Evolutionary conservation across 2,888 invertebrate genomes (phyloP), one percentile per base, ranked within the genome.

Genomic region (Ptychoptera contaminata): DNA sequence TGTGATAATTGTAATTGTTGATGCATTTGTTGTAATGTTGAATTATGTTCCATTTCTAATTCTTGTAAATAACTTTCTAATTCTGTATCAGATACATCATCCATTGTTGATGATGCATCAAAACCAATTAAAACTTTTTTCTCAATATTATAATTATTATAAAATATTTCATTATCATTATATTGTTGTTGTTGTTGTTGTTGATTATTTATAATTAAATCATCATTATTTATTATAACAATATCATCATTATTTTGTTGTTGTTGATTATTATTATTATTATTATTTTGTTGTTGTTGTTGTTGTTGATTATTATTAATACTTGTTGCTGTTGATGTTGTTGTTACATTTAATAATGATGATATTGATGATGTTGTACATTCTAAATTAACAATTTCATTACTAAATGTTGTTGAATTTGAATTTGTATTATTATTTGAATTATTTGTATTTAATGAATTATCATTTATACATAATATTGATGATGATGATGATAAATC

Each of bases 51-150:
- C 32, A 41, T 34, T 44, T 65, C 65, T 43, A 64, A 62, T 49
- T 67, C 65, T 42, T 65, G 65, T 44, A 65, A 49, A 54, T 66
- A 62, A 46, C 64, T 65, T 52, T 66, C 66, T 37, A 66, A 50
- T 48, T 66, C 66, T 0, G 65, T 63, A 46, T 66, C 66, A 0
- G 66, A 66, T 14, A 66, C 65, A 46, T 66, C 66, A 46, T 66
- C 66, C 67, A 66, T 65, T 6, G 66, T 66, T 1, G 66, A 65
- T 48, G n/a, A n/a, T n/a, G n/a, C n/a, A n/a, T 63, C 61, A 48
- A 66, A 66, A 16, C 63, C 62, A 5, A 63, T 51, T 49, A 5
- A 49, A n/a, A n/a, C n/a, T 42, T 30, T 40, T 38, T 11, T 15
- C 39, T 23, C n/a, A n/a, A n/a, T n/a, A n/a, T n/a, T n/a, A n/a